These are phyloP conservation scores for Muscicapa adusta DNA, from an alignment of 2,113 vertebrate genomes.

Conservation along the genomic window DNA sequence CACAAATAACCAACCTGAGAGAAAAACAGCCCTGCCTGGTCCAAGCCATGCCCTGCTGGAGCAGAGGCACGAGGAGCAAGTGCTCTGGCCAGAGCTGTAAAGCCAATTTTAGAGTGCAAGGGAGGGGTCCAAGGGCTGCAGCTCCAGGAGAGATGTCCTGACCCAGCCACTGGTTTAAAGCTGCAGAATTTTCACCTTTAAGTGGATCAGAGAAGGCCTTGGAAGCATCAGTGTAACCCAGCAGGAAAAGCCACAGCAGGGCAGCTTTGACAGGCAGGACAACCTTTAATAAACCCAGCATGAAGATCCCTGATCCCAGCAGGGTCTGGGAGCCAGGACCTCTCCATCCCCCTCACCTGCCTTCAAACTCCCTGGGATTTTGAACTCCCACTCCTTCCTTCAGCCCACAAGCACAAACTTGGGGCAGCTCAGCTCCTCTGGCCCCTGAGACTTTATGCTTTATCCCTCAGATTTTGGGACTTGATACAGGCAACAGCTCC, in stretches of 20 bases:
- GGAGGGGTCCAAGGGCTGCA: not conserved
- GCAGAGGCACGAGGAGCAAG: not conserved
- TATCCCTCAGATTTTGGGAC: not conserved
- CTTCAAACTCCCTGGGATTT: not conserved
- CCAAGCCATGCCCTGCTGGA: rapidly evolving
- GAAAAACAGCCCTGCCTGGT: not conserved
- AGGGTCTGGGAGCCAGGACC: not conserved
- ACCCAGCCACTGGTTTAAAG: not conserved
- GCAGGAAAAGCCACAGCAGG: not conserved
- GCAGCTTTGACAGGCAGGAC: not conserved
- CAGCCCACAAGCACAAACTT: not conserved
- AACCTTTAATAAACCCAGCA: not conserved
- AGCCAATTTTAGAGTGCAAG: not conserved
- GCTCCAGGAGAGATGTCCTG: not conserved
- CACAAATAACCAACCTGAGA: not conserved
- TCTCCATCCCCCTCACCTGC: not conserved
- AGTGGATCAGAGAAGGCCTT: not conserved
- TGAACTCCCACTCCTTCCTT: not conserved
- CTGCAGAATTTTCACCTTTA: not conserved
- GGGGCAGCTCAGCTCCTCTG: not conserved
- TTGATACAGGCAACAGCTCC: not conserved
- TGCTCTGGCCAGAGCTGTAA: rapidly evolving
- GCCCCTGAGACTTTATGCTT: not conserved
- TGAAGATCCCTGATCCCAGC: not conserved
- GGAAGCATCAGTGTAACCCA: not conserved